Evolutionary conservation across 2,113 vertebrate genomes (phyloP), one percentile per base, ranked within the genome.

Genomic region (Scortum barcoo): DNA sequence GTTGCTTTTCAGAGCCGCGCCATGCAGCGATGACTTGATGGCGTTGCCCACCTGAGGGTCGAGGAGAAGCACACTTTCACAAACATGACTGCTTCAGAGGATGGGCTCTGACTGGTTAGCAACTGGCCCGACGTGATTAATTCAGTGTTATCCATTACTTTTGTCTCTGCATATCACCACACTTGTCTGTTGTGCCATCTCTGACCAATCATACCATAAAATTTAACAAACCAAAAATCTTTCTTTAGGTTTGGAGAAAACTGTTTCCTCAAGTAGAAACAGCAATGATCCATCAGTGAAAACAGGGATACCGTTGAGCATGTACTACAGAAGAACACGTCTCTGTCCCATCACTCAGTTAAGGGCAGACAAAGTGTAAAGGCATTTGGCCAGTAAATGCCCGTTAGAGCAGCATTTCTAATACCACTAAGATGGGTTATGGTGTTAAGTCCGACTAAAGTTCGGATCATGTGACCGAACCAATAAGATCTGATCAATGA

Each of bases 21-120:
- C 95, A 67, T 96, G 97, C 91, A 98, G 92, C 11, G 97, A 97
- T 33, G 98, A 97, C 95, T 98, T 98, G 94, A 99, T 97, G 94
- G 98, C 98, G 83, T 99, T 99, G 74, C 97, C 97, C 93, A 99
- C 96, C 98, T 99, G 91, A 72, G 71, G 78, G 9, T 1, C n/a
- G 2, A 63, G 30, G 28, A 66, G 26, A 74, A 53, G 19, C 46
- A 46, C 46, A 72, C 51, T 40, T 36, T 3, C 50, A 65, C 58
- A 54, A 9, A 36, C 1, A 7, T n/a, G 19, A 72, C 36, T 46
- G 46, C 28, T 30, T 61, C n/a, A 19, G 62, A 36, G 28, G 58
- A 24, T 26, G 26, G 51, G 50, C 69, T 3, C 10, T 20, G 9
- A 33, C 28, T 50, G 20, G 33, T 30, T 12, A 33, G 40, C 20